Evolutionary conservation across 1,140 invertebrate genomes (phyloP).

Genomic region (Brachionus asplanchnoidis): DNA sequence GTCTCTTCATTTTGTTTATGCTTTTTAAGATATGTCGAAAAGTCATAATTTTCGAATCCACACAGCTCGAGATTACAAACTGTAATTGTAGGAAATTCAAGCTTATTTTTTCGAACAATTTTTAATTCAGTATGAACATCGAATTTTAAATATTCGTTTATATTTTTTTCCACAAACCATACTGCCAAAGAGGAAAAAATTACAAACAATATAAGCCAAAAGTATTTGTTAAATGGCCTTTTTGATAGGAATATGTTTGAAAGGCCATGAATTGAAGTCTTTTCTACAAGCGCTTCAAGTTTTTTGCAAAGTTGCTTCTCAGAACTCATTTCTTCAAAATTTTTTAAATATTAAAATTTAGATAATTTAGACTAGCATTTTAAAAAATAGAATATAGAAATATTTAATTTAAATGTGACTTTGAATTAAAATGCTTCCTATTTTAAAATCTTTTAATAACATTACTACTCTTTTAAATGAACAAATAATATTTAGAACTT

Average conservation of each 20-base stretch:
- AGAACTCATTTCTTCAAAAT: not conserved
- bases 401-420: not conserved
- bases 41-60: slow-evolving; percentile 12
- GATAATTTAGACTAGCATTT: not conserved
- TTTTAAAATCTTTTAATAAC: no score
- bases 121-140: slow-evolving; percentile 7
- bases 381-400: not conserved
- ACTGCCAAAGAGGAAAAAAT: not conserved
- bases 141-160: not conserved
- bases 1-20: slow-evolving; percentile 7
- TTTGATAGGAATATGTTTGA: not conserved
- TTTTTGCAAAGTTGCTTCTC: not conserved
- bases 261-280: not conserved
- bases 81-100: slow-evolving; percentile 31
- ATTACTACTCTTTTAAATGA: no score
- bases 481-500: no score
- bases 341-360: not conserved
- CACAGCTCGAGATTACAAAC: slow-evolving; percentile 12
- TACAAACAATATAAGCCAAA: not conserved
- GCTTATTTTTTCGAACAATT: not conserved
- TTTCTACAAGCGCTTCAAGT: not conserved
- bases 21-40: not conserved
- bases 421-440: not conserved
- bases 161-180: not conserved
- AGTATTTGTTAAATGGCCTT: not conserved